These are phyloP conservation scores for Mythimna loreyi DNA, from an alignment of 2,888 invertebrate species.

Conservation along the genomic window DNA sequence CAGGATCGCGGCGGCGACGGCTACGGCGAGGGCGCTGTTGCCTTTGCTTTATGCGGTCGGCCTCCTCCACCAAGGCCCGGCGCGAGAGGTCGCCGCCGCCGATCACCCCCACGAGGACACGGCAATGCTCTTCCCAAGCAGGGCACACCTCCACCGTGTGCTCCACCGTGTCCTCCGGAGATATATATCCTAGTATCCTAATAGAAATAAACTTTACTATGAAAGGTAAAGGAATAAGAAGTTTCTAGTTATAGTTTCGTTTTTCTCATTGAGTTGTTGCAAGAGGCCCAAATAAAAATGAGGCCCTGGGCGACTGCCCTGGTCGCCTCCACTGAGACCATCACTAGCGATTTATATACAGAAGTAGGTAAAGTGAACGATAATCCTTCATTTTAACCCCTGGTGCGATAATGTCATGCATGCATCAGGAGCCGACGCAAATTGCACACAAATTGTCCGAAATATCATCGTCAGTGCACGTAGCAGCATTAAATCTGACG, in stretches of 20 bases:
- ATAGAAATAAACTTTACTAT: background rate
- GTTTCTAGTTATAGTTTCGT: background rate
- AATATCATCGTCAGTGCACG: conserved; percentile 36
- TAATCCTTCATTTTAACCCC: conserved; percentile 17
- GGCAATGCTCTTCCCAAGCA: no score
- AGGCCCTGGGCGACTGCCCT: background rate
- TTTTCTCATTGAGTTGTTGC: background rate
- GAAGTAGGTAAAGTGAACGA: conserved; percentile 18
- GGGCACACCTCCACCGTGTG: no score
- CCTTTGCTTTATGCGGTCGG: no score
- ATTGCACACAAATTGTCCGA: conserved; percentile 38
- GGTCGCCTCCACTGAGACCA: background rate
- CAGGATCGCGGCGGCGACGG: no score
- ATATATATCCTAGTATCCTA: background rate
- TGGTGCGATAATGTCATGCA: conserved; percentile 11
- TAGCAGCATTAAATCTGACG: conserved; percentile 30
- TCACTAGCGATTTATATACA: conserved; percentile 17
- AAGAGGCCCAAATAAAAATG: background rate
- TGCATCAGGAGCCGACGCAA: conserved; percentile 18
- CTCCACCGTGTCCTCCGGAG: no score
- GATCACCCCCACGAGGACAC: no score
- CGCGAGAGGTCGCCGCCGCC: no score
- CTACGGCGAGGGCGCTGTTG: no score
- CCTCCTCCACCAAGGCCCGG: no score
- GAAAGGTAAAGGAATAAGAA: background rate